Percentiles rank a stretch among this genome's conserved stretches.
These are phyloP conservation scores for Pterostichus niger DNA, from an alignment of 2,888 invertebrate genomes.

Conservation along the genomic window DNA sequence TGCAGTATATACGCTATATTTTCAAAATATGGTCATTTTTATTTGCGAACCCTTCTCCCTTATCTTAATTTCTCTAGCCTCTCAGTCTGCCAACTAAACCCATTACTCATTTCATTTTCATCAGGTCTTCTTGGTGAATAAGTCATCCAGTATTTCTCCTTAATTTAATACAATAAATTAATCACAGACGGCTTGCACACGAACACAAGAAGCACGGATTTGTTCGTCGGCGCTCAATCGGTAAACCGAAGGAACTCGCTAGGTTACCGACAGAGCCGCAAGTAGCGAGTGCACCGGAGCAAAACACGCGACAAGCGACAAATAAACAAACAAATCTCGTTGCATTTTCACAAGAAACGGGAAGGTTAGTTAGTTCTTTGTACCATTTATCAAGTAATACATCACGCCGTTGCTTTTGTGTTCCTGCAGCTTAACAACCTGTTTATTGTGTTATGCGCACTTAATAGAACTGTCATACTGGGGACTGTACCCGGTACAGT, in stretches of 20 bases:
- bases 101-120: conserved; percentile 63
- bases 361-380: conserved; percentile 64
- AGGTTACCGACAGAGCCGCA: conserved; percentile 3
- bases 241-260: conserved; percentile 14
- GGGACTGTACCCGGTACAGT: background rate
- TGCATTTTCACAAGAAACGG: conserved; percentile 64
- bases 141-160: conserved; percentile 51
- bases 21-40: too few relatives aligned
- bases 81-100: conserved; percentile 17
- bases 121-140: conserved; percentile 53
- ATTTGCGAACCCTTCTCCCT: too few relatives aligned
- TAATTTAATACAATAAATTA: conserved; percentile 65
- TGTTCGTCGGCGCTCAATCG: conserved; percentile 9
- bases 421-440: conserved; percentile 44
- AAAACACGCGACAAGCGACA: conserved; percentile 43
- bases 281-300: conserved; percentile 10
- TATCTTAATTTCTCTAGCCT: background rate
- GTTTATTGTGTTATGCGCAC: conserved; percentile 56
- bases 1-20: too few relatives aligned
- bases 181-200: conserved; percentile 40
- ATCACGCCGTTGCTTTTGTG: conserved; percentile 58
- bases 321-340: conserved; percentile 49
- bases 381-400: conserved; percentile 64
- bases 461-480: conserved; percentile 58
- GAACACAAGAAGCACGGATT: conserved; percentile 57